Base-by-base conservation (phyloP, 2,113 vertebrate species). In the Phodopus roborovskii region DNA sequence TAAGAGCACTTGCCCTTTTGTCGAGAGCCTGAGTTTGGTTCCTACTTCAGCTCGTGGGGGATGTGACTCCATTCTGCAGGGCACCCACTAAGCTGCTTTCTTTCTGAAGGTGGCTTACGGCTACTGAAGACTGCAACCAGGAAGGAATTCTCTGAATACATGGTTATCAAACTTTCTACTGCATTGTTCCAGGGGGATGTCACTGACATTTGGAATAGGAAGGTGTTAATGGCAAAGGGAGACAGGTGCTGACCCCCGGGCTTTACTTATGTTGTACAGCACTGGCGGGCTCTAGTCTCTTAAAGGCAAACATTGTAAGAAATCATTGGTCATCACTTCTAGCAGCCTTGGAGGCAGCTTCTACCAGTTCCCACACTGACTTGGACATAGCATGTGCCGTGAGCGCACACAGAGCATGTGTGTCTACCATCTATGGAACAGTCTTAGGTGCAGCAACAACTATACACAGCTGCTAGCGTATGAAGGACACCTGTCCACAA, bases 81-180 rank as follows among this genome's bases (percentile, higher is more conserved):
- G 70, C 70, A 71, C 10, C 42, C 71, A 74, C 71, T 39, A 74
- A 74, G 24, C 15, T 36, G 62, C 36, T 86, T 50, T 66, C 33
- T 74, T 92, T 74, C 53, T 70, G 92, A 83, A 90, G 75, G 53
- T 36, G 39, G 50, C 60, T 17, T 56, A 90, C 50, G n/a, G 42
- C 60, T 26, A n/a, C 4, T 19, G 74, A 71, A 78, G 71, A 68
- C 42, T 83, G 88, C 82, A 84, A 64, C 50, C 82, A 81, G 62
- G 79, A 90, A 68, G 86, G 5, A 88, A 73, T 28, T 64, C 82
- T 10, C 50, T 8, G 36, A 93, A 50, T 8, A 84, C 24, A 84
- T 84, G 74, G n/a, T 74, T 74, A 92, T 56, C 74, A 85, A 28
- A 89, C 22, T 66, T 79, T 26, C 15, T 12, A 24, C 0, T 15